phyloP scores from a whole-genome alignment of 2,888 invertebrate species.

The Zonitis immaculata region DNA sequence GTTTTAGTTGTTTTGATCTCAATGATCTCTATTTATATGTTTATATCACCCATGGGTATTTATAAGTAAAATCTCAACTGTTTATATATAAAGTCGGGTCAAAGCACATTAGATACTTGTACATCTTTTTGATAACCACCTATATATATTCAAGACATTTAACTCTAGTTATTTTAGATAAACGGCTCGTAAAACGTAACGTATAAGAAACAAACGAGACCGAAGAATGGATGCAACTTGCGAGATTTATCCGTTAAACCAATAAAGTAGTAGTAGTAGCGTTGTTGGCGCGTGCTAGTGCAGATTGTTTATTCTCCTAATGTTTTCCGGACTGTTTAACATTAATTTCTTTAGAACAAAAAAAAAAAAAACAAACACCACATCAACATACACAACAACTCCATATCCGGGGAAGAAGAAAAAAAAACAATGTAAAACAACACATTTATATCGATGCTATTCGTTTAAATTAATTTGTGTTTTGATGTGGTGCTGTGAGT shows the following conservation, averaged over 20 bases:
- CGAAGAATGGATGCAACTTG: slow-evolving; percentile 7
- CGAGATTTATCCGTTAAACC: slow-evolving; percentile 18
- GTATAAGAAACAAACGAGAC: not conserved
- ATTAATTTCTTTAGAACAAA: not conserved
- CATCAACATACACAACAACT: no score
- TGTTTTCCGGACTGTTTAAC: slow-evolving; percentile 3
- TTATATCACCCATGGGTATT: slow-evolving; percentile 33
- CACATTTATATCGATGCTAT: no score
- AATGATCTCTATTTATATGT: not conserved
- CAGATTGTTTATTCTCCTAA: slow-evolving; percentile 18
- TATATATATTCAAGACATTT: slow-evolving; percentile 25
- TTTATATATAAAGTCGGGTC: slow-evolving; percentile 26
- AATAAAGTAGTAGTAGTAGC: slow-evolving; percentile 10
- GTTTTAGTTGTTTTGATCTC: not conserved
- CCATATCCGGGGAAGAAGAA: no score
- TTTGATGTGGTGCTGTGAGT: no score
- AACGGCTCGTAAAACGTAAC: slow-evolving; percentile 23
- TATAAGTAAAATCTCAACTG: slow-evolving; percentile 23
- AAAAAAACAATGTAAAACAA: no score
- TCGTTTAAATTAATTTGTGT: no score
- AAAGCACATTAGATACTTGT: slow-evolving; percentile 35
- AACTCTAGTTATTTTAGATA: slow-evolving; percentile 25
- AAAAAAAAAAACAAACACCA: not conserved
- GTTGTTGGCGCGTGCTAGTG: slow-evolving; percentile 9
- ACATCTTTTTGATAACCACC: slow-evolving; percentile 20